These are phyloP conservation scores for Vireo altiloquus DNA, from an alignment of 2,113 vertebrate species.

Conservation along the genomic window DNA sequence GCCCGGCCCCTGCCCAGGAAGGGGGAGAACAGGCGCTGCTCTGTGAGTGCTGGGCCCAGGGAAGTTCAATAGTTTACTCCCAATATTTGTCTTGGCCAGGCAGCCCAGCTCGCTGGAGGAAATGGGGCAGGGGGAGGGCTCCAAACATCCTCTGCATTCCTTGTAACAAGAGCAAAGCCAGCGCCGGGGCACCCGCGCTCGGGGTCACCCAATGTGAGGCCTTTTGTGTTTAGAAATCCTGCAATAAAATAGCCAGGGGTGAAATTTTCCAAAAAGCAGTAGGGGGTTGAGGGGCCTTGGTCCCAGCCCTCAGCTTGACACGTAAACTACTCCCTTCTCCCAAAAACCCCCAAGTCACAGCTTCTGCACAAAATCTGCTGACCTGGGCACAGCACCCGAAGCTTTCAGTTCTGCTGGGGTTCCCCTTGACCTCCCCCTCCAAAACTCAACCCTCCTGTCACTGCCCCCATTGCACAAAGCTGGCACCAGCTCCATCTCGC, in stretches of 20 bases:
- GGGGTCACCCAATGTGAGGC: background rate
- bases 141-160: conserved; percentile 54
- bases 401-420: fast-evolving
- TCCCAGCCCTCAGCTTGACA: fast-evolving
- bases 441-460: background rate
- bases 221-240: background rate
- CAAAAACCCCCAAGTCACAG: background rate
- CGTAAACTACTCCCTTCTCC: background rate
- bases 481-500: background rate
- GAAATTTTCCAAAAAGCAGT: background rate
- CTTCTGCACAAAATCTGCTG: background rate
- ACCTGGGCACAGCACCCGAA: background rate
- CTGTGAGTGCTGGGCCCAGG: conserved; percentile 11
- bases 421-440: background rate
- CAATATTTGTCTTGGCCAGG: conserved; percentile 48
- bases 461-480: background rate
- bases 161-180: background rate
- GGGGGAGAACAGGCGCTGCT: conserved; percentile 35
- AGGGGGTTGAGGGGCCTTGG: background rate
- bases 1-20: background rate
- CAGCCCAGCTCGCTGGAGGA: background rate
- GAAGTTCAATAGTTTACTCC: conserved; percentile 53
- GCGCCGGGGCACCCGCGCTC: background rate
- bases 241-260: background rate
- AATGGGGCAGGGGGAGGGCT: conserved; percentile 50